Evolutionary conservation across 1,140 invertebrate genomes (phyloP).

Genomic region (Anastrepha ludens): DNA sequence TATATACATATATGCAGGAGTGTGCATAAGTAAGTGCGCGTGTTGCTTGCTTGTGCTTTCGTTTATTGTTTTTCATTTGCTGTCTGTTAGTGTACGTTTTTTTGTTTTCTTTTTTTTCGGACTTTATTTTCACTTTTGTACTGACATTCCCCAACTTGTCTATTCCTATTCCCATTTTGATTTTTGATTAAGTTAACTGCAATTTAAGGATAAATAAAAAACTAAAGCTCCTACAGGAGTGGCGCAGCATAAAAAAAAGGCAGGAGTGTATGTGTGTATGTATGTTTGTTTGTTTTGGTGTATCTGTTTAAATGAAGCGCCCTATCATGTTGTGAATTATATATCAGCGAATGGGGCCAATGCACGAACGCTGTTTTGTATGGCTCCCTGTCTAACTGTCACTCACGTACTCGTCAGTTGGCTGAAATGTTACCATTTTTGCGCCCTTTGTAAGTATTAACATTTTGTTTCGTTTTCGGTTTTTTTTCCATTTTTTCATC

Average conservation of each 20-base stretch:
- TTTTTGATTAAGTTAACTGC: constrained; percentile 27
- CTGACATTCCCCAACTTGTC: neutral
- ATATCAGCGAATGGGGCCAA: neutral
- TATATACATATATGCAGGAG: neutral
- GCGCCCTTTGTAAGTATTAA: neutral
- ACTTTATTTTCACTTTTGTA: neutral
- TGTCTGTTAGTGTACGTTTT: no score
- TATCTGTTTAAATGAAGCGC: neutral
- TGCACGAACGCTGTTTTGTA: neutral
- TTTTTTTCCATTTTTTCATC: neutral
- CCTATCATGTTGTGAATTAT: neutral
- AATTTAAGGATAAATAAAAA: neutral
- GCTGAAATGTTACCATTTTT: neutral
- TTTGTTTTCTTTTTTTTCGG: neutral
- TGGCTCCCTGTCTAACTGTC: neutral
- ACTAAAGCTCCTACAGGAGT: neutral
- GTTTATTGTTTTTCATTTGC: neutral
- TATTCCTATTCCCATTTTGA: constrained; percentile 44
- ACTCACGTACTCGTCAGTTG: neutral
- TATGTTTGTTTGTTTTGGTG: neutral
- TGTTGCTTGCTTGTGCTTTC: neutral
- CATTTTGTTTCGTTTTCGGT: neutral
- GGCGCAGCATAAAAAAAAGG: neutral
- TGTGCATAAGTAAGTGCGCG: neutral
- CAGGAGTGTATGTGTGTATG: neutral